Percentiles rank a stretch among this genome's conserved stretches.
phyloP scores from a whole-genome alignment of 2,888 invertebrate species.

The Volucella bombylans region DNA sequence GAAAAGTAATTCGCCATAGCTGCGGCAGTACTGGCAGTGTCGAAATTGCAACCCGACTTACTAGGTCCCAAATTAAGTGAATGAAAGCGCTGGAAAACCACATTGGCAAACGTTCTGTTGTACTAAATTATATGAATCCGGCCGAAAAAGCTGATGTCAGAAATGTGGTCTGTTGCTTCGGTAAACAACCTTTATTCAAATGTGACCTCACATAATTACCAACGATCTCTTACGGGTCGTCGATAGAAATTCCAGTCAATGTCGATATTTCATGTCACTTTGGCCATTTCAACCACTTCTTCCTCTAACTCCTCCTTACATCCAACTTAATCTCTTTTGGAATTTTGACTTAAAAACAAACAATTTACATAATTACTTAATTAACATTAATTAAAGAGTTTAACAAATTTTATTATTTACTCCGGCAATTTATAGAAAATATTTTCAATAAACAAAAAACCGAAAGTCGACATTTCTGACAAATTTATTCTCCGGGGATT shows the following conservation, averaged over 20 bases:
- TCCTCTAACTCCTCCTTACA: not conserved
- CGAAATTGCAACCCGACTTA: too few species aligned
- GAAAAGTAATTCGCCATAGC: too few species aligned
- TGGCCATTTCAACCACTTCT: not conserved
- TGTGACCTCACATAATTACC: not conserved
- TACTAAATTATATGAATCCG: too few species aligned
- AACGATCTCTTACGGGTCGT: slow-evolving; percentile 9
- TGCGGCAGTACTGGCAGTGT: too few species aligned
- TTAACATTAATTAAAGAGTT: slow-evolving; percentile 13
- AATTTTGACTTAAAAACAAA: slow-evolving; percentile 16
- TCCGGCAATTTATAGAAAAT: slow-evolving; percentile 24
- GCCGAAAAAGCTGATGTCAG: too few species aligned
- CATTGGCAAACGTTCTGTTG: too few species aligned
- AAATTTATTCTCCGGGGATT: slow-evolving; percentile 19
- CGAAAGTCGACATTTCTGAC: slow-evolving; percentile 16
- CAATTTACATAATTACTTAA: slow-evolving; percentile 42
- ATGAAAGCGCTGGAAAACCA: too few species aligned
- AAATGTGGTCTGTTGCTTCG: not conserved
- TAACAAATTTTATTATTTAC: slow-evolving; percentile 10
- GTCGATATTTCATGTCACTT: not conserved
- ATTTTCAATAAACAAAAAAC: slow-evolving; percentile 32
- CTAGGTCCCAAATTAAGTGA: too few species aligned
- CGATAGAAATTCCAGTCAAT: slow-evolving; percentile 1
- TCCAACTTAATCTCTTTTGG: slow-evolving; percentile 6
- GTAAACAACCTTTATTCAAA: not conserved